Conservation (phyloP, 2,797 vertebrate genomes). For the Platyrinchus mystaceus region DNA sequence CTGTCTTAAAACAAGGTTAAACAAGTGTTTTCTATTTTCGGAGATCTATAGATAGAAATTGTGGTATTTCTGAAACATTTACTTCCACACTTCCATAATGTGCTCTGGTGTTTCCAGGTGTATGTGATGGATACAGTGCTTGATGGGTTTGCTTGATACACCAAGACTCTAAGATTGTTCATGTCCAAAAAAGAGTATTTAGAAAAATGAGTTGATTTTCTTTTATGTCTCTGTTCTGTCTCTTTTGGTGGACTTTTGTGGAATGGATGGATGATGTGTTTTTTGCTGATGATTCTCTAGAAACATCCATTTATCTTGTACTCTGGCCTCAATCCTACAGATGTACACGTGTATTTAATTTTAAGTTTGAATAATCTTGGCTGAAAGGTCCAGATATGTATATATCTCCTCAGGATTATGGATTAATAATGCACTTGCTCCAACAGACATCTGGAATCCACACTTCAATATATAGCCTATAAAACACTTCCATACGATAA, state of each 20-base stretch:
- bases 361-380: slow-evolving; percentile 37
- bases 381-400: slow-evolving; percentile 5
- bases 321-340: slow-evolving; percentile 2
- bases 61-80: background rate
- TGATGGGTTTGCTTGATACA: background rate
- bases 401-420: slow-evolving; percentile 15
- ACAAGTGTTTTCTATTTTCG: background rate
- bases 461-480: background rate
- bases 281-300: slow-evolving; percentile 15
- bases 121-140: background rate
- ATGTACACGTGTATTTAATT: slow-evolving; percentile 46
- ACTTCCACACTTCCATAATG: background rate
- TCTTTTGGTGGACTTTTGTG: background rate
- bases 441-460: slow-evolving; percentile 54
- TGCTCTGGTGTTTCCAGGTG: background rate
- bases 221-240: slow-evolving; percentile 1
- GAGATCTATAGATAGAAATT: background rate
- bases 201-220: slow-evolving; percentile 9
- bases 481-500: background rate
- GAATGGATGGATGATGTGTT: slow-evolving; percentile 36
- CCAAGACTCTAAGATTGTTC: background rate
- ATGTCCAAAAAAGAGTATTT: background rate
- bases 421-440: slow-evolving; percentile 38
- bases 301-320: slow-evolving; percentile 35
- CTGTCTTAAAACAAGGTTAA: background rate